Evolutionary conservation across 1,140 invertebrate genomes (phyloP).

Genomic region (Papilio machaon): DNA sequence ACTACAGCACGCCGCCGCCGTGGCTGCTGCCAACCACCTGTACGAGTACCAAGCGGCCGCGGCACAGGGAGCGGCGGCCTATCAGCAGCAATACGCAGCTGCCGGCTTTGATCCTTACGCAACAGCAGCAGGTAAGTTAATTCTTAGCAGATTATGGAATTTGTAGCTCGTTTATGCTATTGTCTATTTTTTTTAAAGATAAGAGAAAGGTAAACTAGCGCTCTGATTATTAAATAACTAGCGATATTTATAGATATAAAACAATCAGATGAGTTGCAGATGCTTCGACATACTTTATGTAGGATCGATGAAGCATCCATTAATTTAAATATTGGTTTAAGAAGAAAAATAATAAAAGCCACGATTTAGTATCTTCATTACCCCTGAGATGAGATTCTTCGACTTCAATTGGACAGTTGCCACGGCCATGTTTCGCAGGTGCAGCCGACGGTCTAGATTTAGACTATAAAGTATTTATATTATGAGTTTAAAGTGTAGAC

Average conservation of each 20-base stretch:
- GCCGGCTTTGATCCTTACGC: conserved; percentile 88
- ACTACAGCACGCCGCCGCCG: conserved; percentile 87
- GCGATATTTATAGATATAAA: background rate
- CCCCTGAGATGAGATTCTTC: background rate
- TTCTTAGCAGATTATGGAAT: background rate
- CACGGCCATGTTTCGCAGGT: conserved; percentile 5
- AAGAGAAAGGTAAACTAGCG: background rate
- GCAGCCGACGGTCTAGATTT: background rate
- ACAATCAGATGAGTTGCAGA: background rate
- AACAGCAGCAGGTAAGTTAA: conserved; percentile 62
- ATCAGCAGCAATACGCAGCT: conserved; percentile 86
- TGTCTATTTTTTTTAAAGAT: background rate
- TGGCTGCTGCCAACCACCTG: conserved; percentile 87
- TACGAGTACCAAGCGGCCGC: conserved; percentile 89
- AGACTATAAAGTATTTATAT: conserved; percentile 3
- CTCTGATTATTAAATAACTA: background rate
- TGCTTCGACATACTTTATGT: background rate
- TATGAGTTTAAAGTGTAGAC: background rate
- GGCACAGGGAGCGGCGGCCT: conserved; percentile 84
- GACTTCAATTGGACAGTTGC: conserved; percentile 2
- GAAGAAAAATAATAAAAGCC: background rate
- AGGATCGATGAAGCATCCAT: background rate
- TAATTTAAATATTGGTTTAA: background rate
- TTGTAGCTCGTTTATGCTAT: background rate
- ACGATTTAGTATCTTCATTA: background rate